Conservation (phyloP, 2,888 invertebrate genomes). For the Microctonus hyperodae region DNA sequence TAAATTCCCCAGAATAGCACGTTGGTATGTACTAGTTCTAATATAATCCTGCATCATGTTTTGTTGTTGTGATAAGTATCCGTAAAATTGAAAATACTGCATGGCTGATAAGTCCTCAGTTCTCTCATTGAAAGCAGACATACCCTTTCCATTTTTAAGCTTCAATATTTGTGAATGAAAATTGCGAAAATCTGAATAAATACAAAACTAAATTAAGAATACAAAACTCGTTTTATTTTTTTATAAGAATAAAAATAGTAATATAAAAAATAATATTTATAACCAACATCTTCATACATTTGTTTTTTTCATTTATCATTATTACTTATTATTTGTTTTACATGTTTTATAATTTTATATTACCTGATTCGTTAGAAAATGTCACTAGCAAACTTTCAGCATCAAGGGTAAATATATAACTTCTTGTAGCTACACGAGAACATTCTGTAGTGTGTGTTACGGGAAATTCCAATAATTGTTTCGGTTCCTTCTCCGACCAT, state of each 20-base stretch:
- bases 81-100: slow-evolving; percentile 99
- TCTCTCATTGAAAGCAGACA: slow-evolving; percentile 91
- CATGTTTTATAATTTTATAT: too few relatives aligned
- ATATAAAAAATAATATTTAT: too few relatives aligned
- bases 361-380: slow-evolving; percentile 71
- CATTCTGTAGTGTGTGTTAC: slow-evolving; percentile 76
- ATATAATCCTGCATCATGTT: slow-evolving; percentile 99
- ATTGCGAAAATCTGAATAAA: slow-evolving; percentile 71
- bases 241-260: slow-evolving; percentile 5
- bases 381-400: slow-evolving; percentile 76
- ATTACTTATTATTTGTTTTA: too few relatives aligned
- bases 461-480: slow-evolving; percentile 72
- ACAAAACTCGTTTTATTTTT: not conserved
- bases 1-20: slow-evolving; percentile 92
- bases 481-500: slow-evolving; percentile 51
- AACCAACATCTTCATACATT: too few relatives aligned
- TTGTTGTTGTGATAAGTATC: slow-evolving; percentile 98
- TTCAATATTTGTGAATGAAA: slow-evolving; percentile 79
- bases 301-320: too few relatives aligned
- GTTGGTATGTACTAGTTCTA: slow-evolving; percentile 97
- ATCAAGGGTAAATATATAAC: slow-evolving; percentile 77
- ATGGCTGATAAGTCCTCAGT: slow-evolving; percentile 98
- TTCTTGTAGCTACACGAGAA: slow-evolving; percentile 73
- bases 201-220: not conserved
- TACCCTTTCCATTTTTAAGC: slow-evolving; percentile 75